Conservation (phyloP, 1,140 invertebrate genomes). For the Drosophila kanapiae region DNA sequence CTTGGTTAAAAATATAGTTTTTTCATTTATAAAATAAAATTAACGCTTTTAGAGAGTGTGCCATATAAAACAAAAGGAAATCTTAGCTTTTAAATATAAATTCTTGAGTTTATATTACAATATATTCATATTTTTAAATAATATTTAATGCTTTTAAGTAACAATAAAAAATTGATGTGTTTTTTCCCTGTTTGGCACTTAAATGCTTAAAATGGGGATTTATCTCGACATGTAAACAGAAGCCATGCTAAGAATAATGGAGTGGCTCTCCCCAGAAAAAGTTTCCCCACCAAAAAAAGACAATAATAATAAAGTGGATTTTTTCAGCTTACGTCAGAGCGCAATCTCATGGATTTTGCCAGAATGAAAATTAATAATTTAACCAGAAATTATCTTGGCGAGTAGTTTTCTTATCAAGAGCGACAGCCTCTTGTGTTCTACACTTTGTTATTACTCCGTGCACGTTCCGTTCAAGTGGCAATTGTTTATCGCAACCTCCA, state of each 20-base stretch:
- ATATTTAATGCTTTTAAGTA: too few species aligned
- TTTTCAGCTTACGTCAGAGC: constrained; percentile 16
- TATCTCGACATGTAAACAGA: constrained; percentile 18
- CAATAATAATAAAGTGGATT: not conserved
- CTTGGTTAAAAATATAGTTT: not conserved
- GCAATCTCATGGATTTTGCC: not conserved
- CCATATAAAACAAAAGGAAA: too few species aligned
- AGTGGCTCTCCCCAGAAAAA: constrained; percentile 17
- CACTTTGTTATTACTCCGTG: constrained; percentile 31
- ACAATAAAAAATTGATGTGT: too few species aligned
- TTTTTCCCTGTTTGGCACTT: not conserved
- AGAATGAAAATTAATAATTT: constrained; percentile 12
- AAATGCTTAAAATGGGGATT: not conserved
- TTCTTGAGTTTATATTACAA: too few species aligned
- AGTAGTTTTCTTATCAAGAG: constrained; percentile 25
- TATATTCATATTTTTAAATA: too few species aligned
- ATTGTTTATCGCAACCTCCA: constrained; percentile 21
- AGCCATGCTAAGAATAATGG: constrained; percentile 31
- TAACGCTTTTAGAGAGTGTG: not conserved
- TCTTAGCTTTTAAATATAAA: too few species aligned
- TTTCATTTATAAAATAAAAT: not conserved
- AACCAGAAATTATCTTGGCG: constrained; percentile 28
- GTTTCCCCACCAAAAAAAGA: not conserved
- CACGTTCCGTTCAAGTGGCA: constrained; percentile 23
- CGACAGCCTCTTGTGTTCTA: constrained; percentile 15